Evolutionary conservation across 2,797 vertebrate species (phyloP).

Genomic region (Adelosebastes latens): DNA sequence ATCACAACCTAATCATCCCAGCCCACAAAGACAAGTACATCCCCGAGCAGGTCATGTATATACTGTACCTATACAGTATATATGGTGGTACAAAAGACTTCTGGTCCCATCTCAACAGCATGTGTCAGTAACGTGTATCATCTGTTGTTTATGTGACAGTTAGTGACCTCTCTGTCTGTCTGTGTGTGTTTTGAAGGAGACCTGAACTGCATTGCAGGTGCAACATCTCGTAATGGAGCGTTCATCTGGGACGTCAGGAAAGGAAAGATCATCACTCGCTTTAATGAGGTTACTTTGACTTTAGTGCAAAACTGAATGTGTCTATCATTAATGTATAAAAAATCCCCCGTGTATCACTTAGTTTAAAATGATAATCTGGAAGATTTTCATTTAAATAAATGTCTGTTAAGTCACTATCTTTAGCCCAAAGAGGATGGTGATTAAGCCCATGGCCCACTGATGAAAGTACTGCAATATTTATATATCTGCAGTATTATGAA

Average conservation of each 20-base stretch:
- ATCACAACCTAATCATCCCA: neutral
- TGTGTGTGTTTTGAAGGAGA: constrained; percentile 82
- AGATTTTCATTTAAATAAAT: neutral
- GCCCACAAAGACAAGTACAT: neutral
- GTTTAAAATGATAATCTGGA: neutral
- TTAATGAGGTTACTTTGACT: constrained; percentile 87
- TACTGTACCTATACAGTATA: no score
- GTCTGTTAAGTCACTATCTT: no score
- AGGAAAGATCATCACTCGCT: constrained; percentile 95
- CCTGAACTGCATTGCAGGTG: constrained; percentile 95
- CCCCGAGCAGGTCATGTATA: neutral
- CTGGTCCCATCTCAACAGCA: neutral
- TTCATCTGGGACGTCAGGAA: constrained; percentile 97
- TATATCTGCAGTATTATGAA: neutral
- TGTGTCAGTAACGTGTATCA: neutral
- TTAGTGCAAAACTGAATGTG: neutral
- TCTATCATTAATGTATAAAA: neutral
- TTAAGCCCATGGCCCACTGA: neutral
- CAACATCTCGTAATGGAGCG: constrained; percentile 93
- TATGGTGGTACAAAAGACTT: neutral
- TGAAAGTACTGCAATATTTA: neutral
- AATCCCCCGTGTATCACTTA: neutral
- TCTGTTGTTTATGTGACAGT: neutral
- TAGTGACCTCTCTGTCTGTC: neutral
- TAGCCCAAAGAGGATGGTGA: no score